Base-by-base conservation (phyloP, 2,797 vertebrate species). In the Carapus acus region DNA sequence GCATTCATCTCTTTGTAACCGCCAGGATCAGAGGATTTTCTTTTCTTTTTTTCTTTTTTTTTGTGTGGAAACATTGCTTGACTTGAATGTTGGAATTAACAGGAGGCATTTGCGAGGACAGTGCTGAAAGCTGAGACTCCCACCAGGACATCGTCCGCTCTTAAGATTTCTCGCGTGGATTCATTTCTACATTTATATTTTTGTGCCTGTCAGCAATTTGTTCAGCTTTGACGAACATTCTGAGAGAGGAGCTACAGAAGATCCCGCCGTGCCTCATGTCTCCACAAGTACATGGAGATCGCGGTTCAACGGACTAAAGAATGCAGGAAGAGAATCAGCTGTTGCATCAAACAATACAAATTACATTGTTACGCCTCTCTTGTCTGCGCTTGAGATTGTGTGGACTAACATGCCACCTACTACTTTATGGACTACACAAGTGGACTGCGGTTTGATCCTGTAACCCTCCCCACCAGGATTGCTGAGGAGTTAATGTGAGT, bases 401-500 rank as follows among this genome's bases (percentile, higher is more conserved):
- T 50, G 19, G 29, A 51, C 16, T 18, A 31, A 59, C 57, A 78
- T 62, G 37, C 57, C 55, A 64, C 51, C 49, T 58, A 66, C 64
- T 69, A 64, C 66, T 74, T 74, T 51, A 51, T 53, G 20, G 61
- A 54, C 65, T 72, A 54, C 75, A 78, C 62, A 51, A 72, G 42
- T 22, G 21, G 47, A 66, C 55, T 60, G 53, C 43, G 1, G 24
- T 69, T 52, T 57, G 57, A 54, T 76, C 42, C 56, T 21, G 44
- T 54, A 54, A 70, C 58, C 38, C 33, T 38, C 57, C 56, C 68
- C 63, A 4, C 69, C 54, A 62, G 77, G 80, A 83, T 79, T 77
- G 78, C 78, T 72, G 55, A 75, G 73, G 73, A 83, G 79, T 67
- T 18, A 3, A 65, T 74, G 73, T 77, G 78, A 83, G 76, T 59